Base-by-base conservation (phyloP, 2,888 invertebrate genomes). In the Clanis bilineata region DNA sequence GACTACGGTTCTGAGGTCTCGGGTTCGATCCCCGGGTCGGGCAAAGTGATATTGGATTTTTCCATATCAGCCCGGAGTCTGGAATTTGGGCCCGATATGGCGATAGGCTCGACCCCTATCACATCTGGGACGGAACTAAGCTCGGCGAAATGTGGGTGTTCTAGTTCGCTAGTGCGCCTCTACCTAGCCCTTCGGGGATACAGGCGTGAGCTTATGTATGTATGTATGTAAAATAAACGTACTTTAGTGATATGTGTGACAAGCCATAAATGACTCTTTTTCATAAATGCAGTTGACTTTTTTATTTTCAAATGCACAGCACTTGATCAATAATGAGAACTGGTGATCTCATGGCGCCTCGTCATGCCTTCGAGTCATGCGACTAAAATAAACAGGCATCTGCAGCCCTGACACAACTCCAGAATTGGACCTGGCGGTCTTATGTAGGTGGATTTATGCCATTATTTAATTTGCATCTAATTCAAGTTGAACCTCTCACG, bases 261-360 rank as follows among this genome's bases (percentile, higher is more conserved):
- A 32, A 15, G 28, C 15, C 6, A 28, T 9, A 9, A 32, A 32
- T 9, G 15, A 32, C 28, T 18, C 3, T 28, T 51, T 51, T 51
- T 28, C 18, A 36, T 12, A 32, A 51, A 18, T 32, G 32, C 10
- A 9, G 28, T 32, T 25, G 23, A 22, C 23, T 28, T 62, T 64
- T 67, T 68, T 66, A 58, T 61, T 61, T 41, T 2, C 58, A 63
- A 64, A 62, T 25, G 56, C 58, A 67, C 61, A 59, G 57, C 66
- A 67, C 65, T 73, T 68, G 67, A 64, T 62, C 66, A 68, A 65
- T 71, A 83, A 77, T 74, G 77, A 73, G 79, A 74, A 77, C 68
- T 79, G 86, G 83, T 90, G 89, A 90, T 88, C 88, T 90, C 90
- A 90, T 72, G 82, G 79, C 76, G 81, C 78, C 79, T 81, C 83